Conservation (phyloP, 2,797 vertebrate species). For the Hoplostethus atlanticus region DNA sequence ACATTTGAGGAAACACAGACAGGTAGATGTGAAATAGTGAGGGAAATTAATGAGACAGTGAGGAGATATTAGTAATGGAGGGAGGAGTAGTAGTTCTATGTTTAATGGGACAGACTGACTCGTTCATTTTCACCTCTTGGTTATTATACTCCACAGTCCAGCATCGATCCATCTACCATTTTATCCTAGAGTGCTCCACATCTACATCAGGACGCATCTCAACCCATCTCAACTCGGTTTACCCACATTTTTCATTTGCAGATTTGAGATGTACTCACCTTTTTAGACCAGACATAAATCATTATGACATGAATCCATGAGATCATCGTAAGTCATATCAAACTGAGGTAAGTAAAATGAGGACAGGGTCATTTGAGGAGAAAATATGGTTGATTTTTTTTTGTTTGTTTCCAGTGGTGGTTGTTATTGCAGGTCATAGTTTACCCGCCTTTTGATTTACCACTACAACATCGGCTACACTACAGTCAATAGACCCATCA, state of each 20-base stretch:
- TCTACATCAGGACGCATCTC: too few species aligned
- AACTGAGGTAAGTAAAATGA: neutral
- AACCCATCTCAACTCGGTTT: too few species aligned
- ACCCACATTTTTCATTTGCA: neutral
- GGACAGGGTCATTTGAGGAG: too few species aligned
- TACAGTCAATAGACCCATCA: conserved; percentile 41
- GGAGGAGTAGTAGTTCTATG: neutral
- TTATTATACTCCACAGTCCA: neutral
- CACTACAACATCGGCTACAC: conserved; percentile 25
- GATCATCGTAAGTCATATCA: neutral
- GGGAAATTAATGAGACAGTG: neutral
- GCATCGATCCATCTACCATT: neutral
- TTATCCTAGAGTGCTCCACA: too few species aligned
- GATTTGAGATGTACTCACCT: neutral
- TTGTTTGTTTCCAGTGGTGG: neutral
- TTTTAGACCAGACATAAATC: neutral
- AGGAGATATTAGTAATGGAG: neutral
- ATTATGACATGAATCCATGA: neutral
- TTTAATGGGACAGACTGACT: neutral
- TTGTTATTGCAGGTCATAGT: conserved; percentile 1
- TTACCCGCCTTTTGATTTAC: neutral
- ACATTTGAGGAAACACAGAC: neutral
- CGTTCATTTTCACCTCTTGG: neutral
- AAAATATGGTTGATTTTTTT: too few species aligned
- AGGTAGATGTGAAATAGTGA: neutral